Base-by-base conservation (phyloP, 2,797 vertebrate genomes). In the Sebastes goodei region DNA sequence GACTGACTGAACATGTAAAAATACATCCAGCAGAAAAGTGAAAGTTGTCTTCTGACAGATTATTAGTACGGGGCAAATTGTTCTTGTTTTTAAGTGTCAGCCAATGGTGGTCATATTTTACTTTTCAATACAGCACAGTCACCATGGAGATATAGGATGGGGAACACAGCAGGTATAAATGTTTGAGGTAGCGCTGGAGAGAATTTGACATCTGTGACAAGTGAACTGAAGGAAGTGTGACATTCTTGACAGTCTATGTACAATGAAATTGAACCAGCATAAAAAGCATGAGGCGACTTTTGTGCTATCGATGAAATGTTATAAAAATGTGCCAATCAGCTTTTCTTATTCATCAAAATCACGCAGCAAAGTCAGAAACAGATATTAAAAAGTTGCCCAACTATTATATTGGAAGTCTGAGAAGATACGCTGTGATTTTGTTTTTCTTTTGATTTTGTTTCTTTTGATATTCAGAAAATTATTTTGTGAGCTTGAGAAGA, bases 131-230 rank as follows among this genome's bases (percentile, higher is more conserved):
- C 27, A 23, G 33, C 35, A n/a, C n/a, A 55, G 55, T 53, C 49
- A 23, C 83, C 25, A 62, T 71, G 57, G 76, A 42, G 73, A 76
- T 69, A 35, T 23, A 55, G 68, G 29, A 59, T 33, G 59, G 74
- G 56, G 20, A 30, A 60, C 57, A 63, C 63, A 59, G 81, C 85
- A 74, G 64, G 74, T 75, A 88, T 76, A 82, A 84, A 85, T 71
- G 86, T 86, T 75, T 77, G 78, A 80, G 77, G 38, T 59, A 17
- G 59, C 17, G 83, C 88, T 66, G 38, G 64, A 42, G 82, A 90
- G 85, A 90, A 42, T 56, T 33, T 76, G 77, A 88, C 83, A 74
- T 75, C 69, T 82, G 61, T 78, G 89, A 88, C 85, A 25, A 82
- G 82, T 71, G 61, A 86, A 87, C 73, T 88, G 81, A 84, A 68